Evolutionary conservation across 2,888 invertebrate genomes (phyloP), one percentile per base, ranked within the genome.

Genomic region (Melanostoma scalare): DNA sequence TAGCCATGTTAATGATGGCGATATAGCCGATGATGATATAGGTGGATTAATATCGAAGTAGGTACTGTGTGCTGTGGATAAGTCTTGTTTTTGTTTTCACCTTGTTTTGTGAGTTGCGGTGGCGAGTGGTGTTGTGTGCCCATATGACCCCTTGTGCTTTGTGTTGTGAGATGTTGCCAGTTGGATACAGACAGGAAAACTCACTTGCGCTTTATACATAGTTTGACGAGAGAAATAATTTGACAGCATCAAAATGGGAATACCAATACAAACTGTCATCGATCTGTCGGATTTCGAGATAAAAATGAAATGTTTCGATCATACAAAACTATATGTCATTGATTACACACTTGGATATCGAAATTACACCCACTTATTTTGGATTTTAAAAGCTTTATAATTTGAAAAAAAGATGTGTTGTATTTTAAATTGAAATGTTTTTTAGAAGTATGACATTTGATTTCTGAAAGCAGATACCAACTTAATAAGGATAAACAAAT

Each of bases 1-100:
- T 58, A 63, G 63, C 52, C 69, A 82, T 78, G 82, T 82, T 82
- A 79, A 84, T 84, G 79, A 84, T 75, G 75, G 71, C 73, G 82
- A 65, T 82, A 77, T 77, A 63, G 56, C 44, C 58, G 72, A 77
- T 71, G 79, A 55, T 71, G 71, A 79, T 74, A 74, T 79, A 67
- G 74, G 79, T 74, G 84, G 84, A 84, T 84, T 79, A 84, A 74
- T 84, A 75, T 79, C 71, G 42, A 53, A 58, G 55, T n/a, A n/a
- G n/a, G n/a, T 72, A 46, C 65, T 67, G 65, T 78, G 58, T 68
- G 20, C 69, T 65, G 71, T 71, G 69, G 69, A 67, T 71, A 71
- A 63, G 30, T 35, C 53, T 33, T 48, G 53, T 65, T 56, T 71
- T 79, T 84, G 65, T 79, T 84, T 79, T 73, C 77, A 77, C 76